Conservation (phyloP, 2,113 vertebrate genomes). For the Sinocyclocheilus rhinocerous region DNA sequence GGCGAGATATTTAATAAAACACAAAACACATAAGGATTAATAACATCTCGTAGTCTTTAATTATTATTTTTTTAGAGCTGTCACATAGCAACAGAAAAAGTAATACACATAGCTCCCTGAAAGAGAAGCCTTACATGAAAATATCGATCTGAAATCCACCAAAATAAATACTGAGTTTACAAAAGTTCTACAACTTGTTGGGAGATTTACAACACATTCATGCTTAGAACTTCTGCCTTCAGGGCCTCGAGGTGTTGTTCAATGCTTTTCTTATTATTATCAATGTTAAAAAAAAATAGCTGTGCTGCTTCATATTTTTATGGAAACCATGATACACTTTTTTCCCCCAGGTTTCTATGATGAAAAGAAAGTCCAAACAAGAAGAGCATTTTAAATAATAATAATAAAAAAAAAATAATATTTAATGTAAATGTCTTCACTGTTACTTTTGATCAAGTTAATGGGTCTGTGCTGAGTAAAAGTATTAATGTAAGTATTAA, state of each 20-base stretch:
- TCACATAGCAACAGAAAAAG: constrained; percentile 78
- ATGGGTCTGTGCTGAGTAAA: no score
- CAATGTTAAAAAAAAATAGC: no score
- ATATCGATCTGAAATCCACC: constrained; percentile 71
- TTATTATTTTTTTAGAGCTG: constrained; percentile 73
- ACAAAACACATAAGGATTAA: constrained; percentile 53
- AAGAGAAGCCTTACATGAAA: constrained; percentile 76
- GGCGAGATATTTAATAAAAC: constrained; percentile 25
- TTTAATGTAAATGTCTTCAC: no score
- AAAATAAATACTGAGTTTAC: constrained; percentile 77
- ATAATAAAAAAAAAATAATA: no score
- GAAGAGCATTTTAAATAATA: no score
- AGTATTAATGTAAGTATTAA: no score
- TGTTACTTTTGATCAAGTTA: no score
- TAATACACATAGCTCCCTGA: constrained; percentile 69
- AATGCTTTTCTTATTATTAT: no score
- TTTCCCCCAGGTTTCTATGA: no score
- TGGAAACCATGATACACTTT: no score
- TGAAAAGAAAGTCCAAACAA: no score
- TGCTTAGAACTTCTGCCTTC: constrained; percentile 60
- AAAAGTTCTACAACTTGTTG: constrained; percentile 66
- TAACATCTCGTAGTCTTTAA: constrained; percentile 69
- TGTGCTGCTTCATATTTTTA: no score
- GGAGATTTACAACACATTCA: constrained; percentile 70
- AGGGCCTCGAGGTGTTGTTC: constrained; percentile 12